Evolutionary conservation across 2,113 vertebrate genomes (phyloP).

Genomic region (Plotosus lineatus): DNA sequence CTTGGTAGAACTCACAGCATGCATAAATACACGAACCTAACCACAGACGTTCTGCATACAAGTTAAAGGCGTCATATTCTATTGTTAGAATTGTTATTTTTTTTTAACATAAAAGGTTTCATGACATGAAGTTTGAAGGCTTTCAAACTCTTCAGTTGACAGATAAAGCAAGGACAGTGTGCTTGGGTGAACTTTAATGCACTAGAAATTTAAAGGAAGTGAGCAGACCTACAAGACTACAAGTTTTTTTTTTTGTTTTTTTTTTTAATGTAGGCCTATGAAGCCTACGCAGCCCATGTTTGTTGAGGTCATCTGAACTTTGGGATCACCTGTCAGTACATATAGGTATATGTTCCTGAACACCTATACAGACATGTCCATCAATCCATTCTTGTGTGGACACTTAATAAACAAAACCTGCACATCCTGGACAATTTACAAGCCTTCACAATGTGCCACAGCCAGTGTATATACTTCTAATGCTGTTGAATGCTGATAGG

Average conservation of each 20-base stretch:
- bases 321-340: conserved; percentile 26
- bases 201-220: background rate
- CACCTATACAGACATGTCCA: background rate
- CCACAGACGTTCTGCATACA: background rate
- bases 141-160: background rate
- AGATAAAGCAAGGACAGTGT: background rate
- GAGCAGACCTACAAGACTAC: background rate
- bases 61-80: background rate
- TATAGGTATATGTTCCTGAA: conserved; percentile 16
- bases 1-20: background rate
- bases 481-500: background rate
- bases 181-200: background rate
- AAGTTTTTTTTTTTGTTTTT: too few species aligned
- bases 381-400: conserved; percentile 9
- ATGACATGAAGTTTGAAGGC: background rate
- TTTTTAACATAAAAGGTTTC: background rate
- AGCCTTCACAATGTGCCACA: too few species aligned
- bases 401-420: background rate
- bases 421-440: background rate
- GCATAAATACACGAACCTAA: background rate
- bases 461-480: background rate
- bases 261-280: conserved; percentile 23
- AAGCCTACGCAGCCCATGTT: background rate
- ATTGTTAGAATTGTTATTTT: too few species aligned
- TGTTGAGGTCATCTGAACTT: conserved; percentile 21